Conservation (phyloP, 2,113 vertebrate species). For the Craseonycteris thonglongyai region DNA sequence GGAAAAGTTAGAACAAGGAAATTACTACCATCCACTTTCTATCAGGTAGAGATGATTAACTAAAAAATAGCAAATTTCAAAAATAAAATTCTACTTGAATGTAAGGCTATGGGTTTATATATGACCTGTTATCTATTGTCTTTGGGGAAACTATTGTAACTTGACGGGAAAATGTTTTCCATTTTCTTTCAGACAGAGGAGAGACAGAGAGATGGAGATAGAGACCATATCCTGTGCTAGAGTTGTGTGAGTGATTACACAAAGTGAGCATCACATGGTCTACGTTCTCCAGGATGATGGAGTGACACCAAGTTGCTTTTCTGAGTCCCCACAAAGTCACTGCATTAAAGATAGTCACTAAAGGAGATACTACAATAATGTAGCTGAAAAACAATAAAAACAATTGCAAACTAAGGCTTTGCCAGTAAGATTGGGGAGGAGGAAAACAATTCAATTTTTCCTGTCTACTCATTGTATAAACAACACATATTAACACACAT, state of each 20-base stretch:
- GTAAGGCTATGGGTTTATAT: background rate
- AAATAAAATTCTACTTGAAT: slow-evolving; percentile 9
- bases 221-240: background rate
- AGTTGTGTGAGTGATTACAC: background rate
- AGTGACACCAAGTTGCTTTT: background rate
- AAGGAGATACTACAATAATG: background rate
- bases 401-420: background rate
- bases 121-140: background rate
- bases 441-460: background rate
- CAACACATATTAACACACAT: background rate
- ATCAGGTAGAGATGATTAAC: background rate
- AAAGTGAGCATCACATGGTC: background rate
- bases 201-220: background rate
- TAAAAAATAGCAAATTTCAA: background rate
- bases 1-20: background rate
- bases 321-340: background rate
- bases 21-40: background rate
- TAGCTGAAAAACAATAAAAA: background rate
- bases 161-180: background rate
- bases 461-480: background rate
- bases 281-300: background rate
- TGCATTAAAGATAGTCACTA: background rate
- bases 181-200: background rate
- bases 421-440: background rate
- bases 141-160: background rate